Base-by-base conservation (phyloP, 2,888 invertebrate species). In the Heliconius erato region DNA sequence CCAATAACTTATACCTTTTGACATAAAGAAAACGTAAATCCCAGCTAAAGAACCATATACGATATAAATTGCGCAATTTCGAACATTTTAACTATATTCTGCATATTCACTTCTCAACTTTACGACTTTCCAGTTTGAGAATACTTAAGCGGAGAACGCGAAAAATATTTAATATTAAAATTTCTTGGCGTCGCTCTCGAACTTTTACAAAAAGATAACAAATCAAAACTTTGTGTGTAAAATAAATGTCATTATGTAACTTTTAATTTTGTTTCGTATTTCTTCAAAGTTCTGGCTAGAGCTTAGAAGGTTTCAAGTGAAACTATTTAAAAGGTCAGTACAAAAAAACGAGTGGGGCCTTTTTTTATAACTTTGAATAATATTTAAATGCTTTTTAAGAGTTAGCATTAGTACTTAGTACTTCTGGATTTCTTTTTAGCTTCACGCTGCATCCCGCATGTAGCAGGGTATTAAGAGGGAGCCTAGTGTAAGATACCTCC, bases 101-200 rank as follows among this genome's bases (percentile, higher is more conserved):
- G 71, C 54, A 79, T 79, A 79, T 68, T 69, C 79, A 69, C 69
- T 71, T 79, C 32, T 49, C 35, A 79, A 69, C 69, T 79, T 79
- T 71, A 69, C 69, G 67, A 49, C 76, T 78, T 67, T 78, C 23
- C 40, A 78, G n/a, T 79, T 69, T 71, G 32, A 49, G 54, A 69
- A 79, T 54, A 9, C 54, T 69, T 71, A 54, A 69, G 69, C n/a
- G 11, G 79, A 67, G 35, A 59, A 69, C 79, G 71, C 63, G 63
- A 76, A 63, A 74, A 80, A 67, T n/a, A 68, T 81, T 81, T 67
- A 71, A 78, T 81, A 63, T 71, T 63, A 81, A 81, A 71, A 65
- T 63, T 71, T 71, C 77, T 26, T 40, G 40, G 32, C 69, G 63
- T 28, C 59, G 54, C 67, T 28, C 40, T 80, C 49, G 59, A 80